phyloP scores from a whole-genome alignment of 2,113 vertebrate genomes.

The Rostratula benghalensis region DNA sequence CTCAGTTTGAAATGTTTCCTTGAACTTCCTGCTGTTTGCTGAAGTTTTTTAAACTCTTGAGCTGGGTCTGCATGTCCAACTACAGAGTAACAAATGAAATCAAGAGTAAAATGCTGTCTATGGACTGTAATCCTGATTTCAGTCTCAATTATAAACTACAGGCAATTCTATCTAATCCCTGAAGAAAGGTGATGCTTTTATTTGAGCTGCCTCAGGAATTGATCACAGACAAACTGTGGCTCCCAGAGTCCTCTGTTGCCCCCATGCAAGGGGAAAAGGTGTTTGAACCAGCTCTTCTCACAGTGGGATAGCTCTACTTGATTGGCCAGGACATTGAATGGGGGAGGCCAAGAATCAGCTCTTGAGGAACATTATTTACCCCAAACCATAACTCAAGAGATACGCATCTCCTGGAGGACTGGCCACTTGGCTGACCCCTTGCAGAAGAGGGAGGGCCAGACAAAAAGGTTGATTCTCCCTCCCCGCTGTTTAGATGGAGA shows the following conservation, averaged over 20 bases:
- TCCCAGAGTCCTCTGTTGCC: neutral
- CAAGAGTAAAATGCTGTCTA: neutral
- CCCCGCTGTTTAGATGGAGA: neutral
- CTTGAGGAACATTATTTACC: neutral
- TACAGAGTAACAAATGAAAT: neutral
- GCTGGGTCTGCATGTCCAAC: neutral
- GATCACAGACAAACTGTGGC: neutral
- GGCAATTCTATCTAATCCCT: neutral
- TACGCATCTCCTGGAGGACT: neutral
- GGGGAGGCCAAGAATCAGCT: neutral
- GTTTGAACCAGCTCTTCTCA: neutral
- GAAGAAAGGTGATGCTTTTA: neutral
- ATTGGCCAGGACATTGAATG: neutral
- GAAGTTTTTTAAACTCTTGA: neutral
- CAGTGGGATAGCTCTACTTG: neutral
- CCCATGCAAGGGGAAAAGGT: neutral
- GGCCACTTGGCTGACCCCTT: neutral
- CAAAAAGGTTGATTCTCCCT: neutral
- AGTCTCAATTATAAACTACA: neutral
- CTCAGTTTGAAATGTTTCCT: neutral
- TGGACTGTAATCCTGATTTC: neutral
- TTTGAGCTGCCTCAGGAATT: neutral
- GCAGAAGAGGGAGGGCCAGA: neutral
- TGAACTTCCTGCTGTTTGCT: neutral
- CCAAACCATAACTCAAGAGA: neutral